Conservation (phyloP, 2,113 vertebrate species). For the Phyllostomus discolor region DNA sequence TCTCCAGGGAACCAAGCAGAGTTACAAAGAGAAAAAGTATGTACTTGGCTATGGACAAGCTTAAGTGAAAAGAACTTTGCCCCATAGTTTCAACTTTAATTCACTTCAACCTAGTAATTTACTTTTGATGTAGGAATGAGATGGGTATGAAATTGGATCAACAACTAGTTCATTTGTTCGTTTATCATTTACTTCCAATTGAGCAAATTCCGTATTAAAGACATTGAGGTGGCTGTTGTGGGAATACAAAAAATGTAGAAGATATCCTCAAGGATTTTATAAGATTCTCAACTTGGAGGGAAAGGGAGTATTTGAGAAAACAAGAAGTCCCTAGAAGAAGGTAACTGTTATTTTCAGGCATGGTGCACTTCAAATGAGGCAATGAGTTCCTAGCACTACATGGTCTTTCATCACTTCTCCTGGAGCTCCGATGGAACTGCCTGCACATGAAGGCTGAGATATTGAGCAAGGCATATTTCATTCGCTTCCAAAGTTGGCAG, state of each 20-base stretch:
- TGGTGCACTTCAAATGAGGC: background rate
- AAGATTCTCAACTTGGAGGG: background rate
- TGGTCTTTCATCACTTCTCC: background rate
- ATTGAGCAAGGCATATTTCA: background rate
- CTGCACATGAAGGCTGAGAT: background rate
- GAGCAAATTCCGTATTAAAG: background rate
- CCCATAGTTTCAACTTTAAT: background rate
- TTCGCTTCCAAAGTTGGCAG: background rate
- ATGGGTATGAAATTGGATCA: background rate
- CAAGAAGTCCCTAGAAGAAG: background rate
- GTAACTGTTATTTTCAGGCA: background rate
- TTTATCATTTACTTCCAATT: background rate
- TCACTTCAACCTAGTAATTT: background rate
- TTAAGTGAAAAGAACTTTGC: background rate
- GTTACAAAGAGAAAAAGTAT: constrained; percentile 9
- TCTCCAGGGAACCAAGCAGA: constrained; percentile 63
- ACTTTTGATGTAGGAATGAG: background rate
- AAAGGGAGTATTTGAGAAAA: background rate
- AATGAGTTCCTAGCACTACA: background rate
- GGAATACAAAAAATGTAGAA: background rate
- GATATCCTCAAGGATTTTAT: background rate
- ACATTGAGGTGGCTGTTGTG: background rate
- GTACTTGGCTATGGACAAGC: background rate
- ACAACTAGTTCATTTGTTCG: background rate
- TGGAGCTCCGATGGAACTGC: background rate